These are phyloP conservation scores for Pristionchus maxplancki DNA, from an alignment of 2,888 invertebrate species.

Conservation along the genomic window DNA sequence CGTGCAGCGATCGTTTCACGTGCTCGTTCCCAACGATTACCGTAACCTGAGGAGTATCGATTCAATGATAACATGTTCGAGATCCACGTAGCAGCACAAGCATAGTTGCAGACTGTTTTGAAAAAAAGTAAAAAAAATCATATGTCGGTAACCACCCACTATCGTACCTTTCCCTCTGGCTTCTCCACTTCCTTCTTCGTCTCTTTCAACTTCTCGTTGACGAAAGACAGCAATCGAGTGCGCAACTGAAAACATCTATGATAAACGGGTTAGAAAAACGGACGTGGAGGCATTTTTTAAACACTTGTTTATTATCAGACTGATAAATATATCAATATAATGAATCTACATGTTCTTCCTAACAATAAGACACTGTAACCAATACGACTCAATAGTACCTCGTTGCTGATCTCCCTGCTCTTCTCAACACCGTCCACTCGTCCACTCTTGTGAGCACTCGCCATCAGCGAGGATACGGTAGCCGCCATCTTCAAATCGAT, in stretches of 20 bases:
- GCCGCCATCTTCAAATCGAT: slow-evolving; percentile 43
- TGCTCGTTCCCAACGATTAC: slow-evolving; percentile 59
- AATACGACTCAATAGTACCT: no score
- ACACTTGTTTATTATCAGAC: no score
- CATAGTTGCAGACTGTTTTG: no score
- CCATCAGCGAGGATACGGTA: slow-evolving; percentile 47
- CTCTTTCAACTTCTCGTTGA: neutral
- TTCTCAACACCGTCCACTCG: neutral
- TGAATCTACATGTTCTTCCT: no score
- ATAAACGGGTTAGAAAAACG: no score
- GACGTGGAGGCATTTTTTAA: no score
- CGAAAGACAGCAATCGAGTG: neutral
- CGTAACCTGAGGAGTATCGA: slow-evolving; percentile 15
- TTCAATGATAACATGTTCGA: neutral
- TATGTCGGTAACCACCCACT: neutral
- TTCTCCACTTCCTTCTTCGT: slow-evolving; percentile 28
- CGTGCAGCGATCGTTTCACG: slow-evolving; percentile 60
- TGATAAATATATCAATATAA: no score
- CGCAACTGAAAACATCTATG: slow-evolving; percentile 24
- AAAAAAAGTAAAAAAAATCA: no score
- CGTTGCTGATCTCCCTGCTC: slow-evolving; percentile 13
- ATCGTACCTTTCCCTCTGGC: slow-evolving; percentile 39
- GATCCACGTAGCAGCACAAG: no score
- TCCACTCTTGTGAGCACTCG: slow-evolving; percentile 35
- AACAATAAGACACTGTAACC: neutral